Base-by-base conservation (phyloP, 2,888 invertebrate species). In the Zhuqinia jingwanae region DNA sequence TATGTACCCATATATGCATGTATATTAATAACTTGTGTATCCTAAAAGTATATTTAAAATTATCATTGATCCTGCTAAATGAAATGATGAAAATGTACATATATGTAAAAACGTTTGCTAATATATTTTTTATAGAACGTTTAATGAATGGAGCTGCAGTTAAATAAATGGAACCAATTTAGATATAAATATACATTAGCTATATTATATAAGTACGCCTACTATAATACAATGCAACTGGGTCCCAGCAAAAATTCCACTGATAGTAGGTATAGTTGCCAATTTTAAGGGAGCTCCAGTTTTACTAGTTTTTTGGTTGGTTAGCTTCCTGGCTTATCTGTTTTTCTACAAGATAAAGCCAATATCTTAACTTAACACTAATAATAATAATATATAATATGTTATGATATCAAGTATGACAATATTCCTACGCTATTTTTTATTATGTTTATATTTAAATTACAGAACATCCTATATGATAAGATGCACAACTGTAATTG, bases 281-380 rank as follows among this genome's bases (percentile, higher is more conserved):
- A 73, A 17, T 15, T 86, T 86, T 86, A 86, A 86, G 86, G 47
- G 47, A 80, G 36, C n/a, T 68, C 56, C 86, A 86, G 86, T 68
- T 63, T 76, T 50, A 76, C 87, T 87, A 82, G 82, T 87, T 81
- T 82, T 86, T 87, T 87, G 87, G 87, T 87, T 87, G 87, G 82
- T 87, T 82, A 87, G 87, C 87, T 87, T 87, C 86, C 86, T 86
- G 86, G 86, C 81, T 76, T 58, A 86, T 86, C 81, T 76, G 68
- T 36, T 1, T 53, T 76, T 25, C 50, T 80, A 75, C 58, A 85
- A 86, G 86, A 86, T 65, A 27, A n/a, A 63, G 78, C 85, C 75
- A 30, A n/a, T 56, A 36, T 42, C 53, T 76, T 76, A 76, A 25
- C 53, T 47, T 45, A 63, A 1, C 3, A 22, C 0, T 77, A 50